Base-by-base conservation (phyloP, 2,888 invertebrate genomes). In the Chloroclysta siterata region DNA sequence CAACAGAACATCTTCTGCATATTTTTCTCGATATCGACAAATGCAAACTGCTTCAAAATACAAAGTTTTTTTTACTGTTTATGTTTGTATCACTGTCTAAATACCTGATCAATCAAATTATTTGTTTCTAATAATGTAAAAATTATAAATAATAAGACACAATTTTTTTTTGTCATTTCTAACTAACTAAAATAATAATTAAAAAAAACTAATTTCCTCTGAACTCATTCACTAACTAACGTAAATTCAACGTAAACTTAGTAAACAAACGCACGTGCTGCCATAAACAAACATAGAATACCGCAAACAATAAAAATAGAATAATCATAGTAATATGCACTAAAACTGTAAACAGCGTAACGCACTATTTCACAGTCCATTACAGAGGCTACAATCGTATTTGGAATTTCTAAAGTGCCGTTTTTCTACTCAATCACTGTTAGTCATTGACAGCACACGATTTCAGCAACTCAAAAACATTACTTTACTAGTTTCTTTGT, bases 181-280 rank as follows among this genome's bases (percentile, higher is more conserved):
- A 22, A 22, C 22, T 2, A 22, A 22, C 2, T 22, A 22, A 22
- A 22, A 22, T 22, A 22, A 22, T 22, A 2, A 22, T 22, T 3
- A 22, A 22, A 22, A 22, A 22, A 22, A 22, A 22, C n/a, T n/a
- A n/a, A n/a, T n/a, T n/a, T 22, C 22, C 22, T 22, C 2, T 22
- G 22, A 22, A 22, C 22, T 22, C 1, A 22, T 22, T 22, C 22
- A 22, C 22, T n/a, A n/a, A n/a, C n/a, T n/a, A n/a, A 22, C 22
- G 22, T 33, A 6, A 0, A 7, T 3, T 15, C 8, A 15, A 15
- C 14, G 2, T 14, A 6, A 33, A 33, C 33, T 8, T 42, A 8
- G 22, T 53, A 60, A 60, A 61, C 53, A 60, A 53, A 57, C n/a
- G 46, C 60, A 65, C 60, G 64, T 65, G 65, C 29, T 51, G 5